Conservation (phyloP, 2,888 invertebrate genomes). For the Drosophila leonis region DNA sequence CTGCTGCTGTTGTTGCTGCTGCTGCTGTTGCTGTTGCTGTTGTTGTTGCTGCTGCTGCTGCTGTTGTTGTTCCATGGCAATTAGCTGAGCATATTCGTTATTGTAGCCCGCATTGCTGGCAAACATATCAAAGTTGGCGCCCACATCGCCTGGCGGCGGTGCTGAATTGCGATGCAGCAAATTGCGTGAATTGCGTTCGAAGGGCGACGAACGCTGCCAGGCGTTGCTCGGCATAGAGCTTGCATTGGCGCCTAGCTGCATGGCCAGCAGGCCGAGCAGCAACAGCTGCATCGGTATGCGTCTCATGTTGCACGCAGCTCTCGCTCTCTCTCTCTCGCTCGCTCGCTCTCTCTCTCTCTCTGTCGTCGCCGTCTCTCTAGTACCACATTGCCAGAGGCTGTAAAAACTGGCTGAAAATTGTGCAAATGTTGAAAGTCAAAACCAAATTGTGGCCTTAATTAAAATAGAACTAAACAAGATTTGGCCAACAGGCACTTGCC, state of each 20-base stretch:
- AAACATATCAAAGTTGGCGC: constrained; percentile 30
- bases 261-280: constrained; percentile 68
- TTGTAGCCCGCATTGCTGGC: constrained; percentile 43
- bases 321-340: constrained; percentile 31
- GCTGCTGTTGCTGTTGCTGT: constrained; percentile 28
- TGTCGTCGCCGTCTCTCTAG: constrained; percentile 21
- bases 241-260: constrained; percentile 78
- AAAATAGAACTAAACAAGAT: constrained; percentile 47
- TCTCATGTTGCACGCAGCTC: constrained; percentile 69
- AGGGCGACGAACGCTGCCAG: constrained; percentile 90
- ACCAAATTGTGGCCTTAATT: constrained; percentile 49
- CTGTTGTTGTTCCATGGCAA: constrained; percentile 38
- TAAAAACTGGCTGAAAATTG: constrained; percentile 7
- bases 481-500: constrained; percentile 14
- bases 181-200: constrained; percentile 92
- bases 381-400: constrained; percentile 55
- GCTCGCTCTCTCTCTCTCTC: constrained; percentile 43
- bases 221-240: constrained; percentile 83
- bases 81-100: constrained; percentile 58
- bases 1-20: constrained; percentile 45
- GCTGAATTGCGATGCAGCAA: constrained; percentile 51
- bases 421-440: constrained; percentile 1
- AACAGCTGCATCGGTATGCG: constrained; percentile 69
- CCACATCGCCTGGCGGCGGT: constrained; percentile 15
- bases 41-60: constrained; percentile 39